A percentile compares a stretch with the other conserved stretches of the same genome.
Evolutionary conservation across 2,888 invertebrate genomes (phyloP).

Genomic region (Trichogramma evanescens): DNA sequence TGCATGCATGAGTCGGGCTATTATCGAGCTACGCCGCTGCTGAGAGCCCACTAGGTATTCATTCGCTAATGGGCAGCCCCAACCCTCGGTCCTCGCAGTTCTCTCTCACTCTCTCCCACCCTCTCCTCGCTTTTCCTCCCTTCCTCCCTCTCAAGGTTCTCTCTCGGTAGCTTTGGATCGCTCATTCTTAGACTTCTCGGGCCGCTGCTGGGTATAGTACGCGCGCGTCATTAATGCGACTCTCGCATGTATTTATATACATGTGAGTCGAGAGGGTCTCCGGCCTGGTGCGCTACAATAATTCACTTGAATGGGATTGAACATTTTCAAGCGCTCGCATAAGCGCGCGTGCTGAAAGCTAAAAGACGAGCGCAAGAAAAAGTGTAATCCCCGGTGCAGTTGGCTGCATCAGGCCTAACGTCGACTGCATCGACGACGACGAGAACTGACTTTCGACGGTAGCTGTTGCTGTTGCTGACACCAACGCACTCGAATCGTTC

Average conservation of each 20-base stretch:
- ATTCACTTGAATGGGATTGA: conserved; percentile 48
- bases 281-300: conserved; percentile 44
- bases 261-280: conserved; percentile 41
- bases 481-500: not conserved
- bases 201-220: not conserved
- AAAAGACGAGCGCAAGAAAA: conserved; percentile 34
- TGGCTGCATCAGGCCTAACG: no score
- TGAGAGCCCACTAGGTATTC: conserved; percentile 47
- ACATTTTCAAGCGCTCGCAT: conserved; percentile 42
- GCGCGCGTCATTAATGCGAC: conserved; percentile 47
- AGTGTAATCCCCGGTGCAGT: no score
- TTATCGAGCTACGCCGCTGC: conserved; percentile 45
- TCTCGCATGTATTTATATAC: conserved; percentile 38
- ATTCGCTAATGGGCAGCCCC: conserved; percentile 48
- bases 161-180: no score
- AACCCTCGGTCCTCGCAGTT: conserved; percentile 35
- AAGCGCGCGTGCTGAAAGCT: conserved; percentile 36
- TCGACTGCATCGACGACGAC: no score
- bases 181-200: not conserved
- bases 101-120: not conserved
- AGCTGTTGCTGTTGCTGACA: no score
- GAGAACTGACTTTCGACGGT: no score
- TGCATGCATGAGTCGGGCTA: conserved; percentile 43
- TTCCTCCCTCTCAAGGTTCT: no score
- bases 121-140: conserved; percentile 31